Base-by-base conservation (phyloP, 2,113 vertebrate genomes). In the Microcebus murinus region DNA sequence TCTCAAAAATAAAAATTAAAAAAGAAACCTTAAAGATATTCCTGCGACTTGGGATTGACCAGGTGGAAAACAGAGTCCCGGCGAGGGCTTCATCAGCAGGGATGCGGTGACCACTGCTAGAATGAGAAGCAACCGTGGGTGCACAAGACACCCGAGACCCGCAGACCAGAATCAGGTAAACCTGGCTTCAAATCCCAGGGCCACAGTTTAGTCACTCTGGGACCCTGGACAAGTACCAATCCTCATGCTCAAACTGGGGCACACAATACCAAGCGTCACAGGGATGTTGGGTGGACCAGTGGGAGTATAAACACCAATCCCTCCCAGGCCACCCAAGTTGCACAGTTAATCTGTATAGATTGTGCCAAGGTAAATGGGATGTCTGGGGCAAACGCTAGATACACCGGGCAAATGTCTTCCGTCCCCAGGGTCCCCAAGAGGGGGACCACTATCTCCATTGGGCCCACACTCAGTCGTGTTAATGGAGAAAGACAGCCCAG, bases 401-500 rank as follows among this genome's bases (percentile, higher is more conserved):
- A 31, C 3, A 13, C 79, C 68, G 48, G 9, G 71, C 14, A 52
- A 77, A 65, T 52, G 67, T 42, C 63, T 42, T 77, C 81, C 59
- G 23, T 67, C 36, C 52, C 83, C 48, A 36, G 2, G 42, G 52
- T n/a, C 10, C 3, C 48, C 63, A 48, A 52, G 36, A 63, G 36
- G 45, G 36, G 74, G 11, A 23, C 39, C 4, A 42, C 11, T 1
- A 2, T 65, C 15, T 42, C 90, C 71, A 14, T 21, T 17, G 34
- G 71, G 42, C 7, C 0, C 4, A 70, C 87, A 52, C 95, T 88
- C 55, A 96, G 95, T 95, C 87, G 65, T 1, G 1, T 52, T 93
- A 96, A 87, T 93, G 31, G n/a, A 97, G 83, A 97, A 59, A 68
- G n/a, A 80, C 74, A 95, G n/a, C 73, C 94, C 94, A 83, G 89